phyloP scores from a whole-genome alignment of 1,140 invertebrate species.

The Ceratitis capitata region DNA sequence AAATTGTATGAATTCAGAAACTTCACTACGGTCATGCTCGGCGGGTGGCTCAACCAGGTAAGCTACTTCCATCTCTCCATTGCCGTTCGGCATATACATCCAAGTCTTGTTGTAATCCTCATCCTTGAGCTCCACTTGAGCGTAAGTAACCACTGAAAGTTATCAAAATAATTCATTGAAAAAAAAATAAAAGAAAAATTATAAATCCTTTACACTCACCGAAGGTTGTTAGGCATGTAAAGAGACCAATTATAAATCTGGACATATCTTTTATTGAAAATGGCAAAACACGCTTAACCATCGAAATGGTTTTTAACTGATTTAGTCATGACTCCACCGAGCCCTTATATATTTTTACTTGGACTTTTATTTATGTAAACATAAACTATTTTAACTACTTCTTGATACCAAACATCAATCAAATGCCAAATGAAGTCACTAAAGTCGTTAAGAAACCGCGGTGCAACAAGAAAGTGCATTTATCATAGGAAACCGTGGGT shows the following conservation, averaged over 20 bases:
- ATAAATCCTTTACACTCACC: not conserved
- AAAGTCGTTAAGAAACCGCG: not conserved
- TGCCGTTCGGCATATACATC: constrained; percentile 74
- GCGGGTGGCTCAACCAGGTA: constrained; percentile 60
- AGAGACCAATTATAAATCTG: not conserved
- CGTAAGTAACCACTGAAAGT: constrained; percentile 54
- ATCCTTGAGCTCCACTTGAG: constrained; percentile 55
- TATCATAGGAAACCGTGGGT: not conserved
- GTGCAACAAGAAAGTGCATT: not conserved
- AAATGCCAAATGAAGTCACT: not conserved
- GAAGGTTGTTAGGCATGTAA: not conserved
- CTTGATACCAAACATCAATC: constrained; percentile 23
- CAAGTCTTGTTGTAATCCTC: constrained; percentile 70
- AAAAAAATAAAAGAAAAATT: not conserved
- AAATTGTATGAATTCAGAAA: constrained; percentile 60
- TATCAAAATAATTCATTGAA: not conserved
- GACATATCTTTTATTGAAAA: not conserved
- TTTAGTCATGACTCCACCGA: too few relatives aligned
- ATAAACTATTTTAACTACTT: not conserved
- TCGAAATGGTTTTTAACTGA: not conserved
- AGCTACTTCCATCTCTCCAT: constrained; percentile 70
- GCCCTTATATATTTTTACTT: not conserved
- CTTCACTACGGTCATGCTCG: constrained; percentile 52
- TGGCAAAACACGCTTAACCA: not conserved
- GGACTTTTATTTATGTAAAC: not conserved